These are phyloP conservation scores for Oscheius sp. DNA, from an alignment of 2,888 invertebrate genomes.

Conservation along the genomic window DNA sequence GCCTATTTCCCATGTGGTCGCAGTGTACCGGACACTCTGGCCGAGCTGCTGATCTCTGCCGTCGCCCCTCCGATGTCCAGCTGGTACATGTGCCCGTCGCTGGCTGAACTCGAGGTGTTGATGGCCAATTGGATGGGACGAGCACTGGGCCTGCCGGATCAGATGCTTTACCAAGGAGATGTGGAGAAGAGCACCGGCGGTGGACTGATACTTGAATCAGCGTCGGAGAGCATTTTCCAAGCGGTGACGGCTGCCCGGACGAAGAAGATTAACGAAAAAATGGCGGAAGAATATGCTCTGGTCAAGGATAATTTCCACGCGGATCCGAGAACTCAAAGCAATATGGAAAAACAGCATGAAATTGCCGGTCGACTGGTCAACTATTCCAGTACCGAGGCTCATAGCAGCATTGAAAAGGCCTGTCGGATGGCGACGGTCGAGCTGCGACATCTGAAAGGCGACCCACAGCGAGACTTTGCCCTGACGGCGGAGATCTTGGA, in stretches of 20 bases:
- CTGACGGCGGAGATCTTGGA: slow-evolving; percentile 83
- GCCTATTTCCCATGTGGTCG: slow-evolving; percentile 93
- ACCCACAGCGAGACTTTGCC: slow-evolving; percentile 81
- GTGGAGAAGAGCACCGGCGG: slow-evolving; percentile 21
- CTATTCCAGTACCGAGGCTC: slow-evolving; percentile 78
- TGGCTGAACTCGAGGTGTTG: slow-evolving; percentile 21
- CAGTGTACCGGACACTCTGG: slow-evolving; percentile 15
- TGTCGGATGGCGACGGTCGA: slow-evolving; percentile 90
- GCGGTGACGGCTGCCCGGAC: slow-evolving; percentile 20
- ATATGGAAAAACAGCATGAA: slow-evolving; percentile 15
- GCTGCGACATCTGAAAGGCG: slow-evolving; percentile 87
- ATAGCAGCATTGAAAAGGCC: slow-evolving; percentile 94
- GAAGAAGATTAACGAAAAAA: slow-evolving; percentile 11
- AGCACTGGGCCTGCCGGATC: slow-evolving; percentile 18
- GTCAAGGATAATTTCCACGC: not conserved
- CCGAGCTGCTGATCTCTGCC: slow-evolving; percentile 21
- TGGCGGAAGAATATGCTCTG: not conserved
- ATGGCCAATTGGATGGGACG: slow-evolving; percentile 29
- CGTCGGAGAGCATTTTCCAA: slow-evolving; percentile 24
- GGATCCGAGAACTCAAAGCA: not conserved
- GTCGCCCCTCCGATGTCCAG: not conserved
- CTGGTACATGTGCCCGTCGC: slow-evolving; percentile 21
- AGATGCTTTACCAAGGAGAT: slow-evolving; percentile 27
- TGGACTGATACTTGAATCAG: slow-evolving; percentile 18
- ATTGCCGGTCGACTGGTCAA: slow-evolving; percentile 16